Percentiles rank a stretch among this genome's conserved stretches.
Evolutionary conservation across 1,140 invertebrate genomes (phyloP).

Genomic region (Brachionus rotundiformis): DNA sequence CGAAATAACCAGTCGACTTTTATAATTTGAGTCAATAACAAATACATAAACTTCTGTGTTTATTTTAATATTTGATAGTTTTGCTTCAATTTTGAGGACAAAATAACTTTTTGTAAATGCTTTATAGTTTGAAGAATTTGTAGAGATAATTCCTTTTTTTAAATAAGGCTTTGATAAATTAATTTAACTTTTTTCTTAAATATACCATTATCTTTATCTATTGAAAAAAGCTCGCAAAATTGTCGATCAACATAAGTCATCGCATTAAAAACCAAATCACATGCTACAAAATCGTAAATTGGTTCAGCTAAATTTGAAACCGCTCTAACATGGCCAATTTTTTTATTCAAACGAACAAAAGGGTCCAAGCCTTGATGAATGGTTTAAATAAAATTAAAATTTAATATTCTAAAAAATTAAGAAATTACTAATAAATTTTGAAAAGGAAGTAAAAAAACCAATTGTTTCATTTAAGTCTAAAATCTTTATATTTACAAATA

Average conservation of each 20-base stretch:
- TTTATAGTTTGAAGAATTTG: constrained; percentile 28
- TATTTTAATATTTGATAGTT: not conserved
- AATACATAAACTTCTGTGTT: not conserved
- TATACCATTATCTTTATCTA: constrained; percentile 9
- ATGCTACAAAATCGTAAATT: not conserved
- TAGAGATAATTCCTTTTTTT: not conserved
- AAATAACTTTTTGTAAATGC: constrained; percentile 2
- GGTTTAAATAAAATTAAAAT: not conserved
- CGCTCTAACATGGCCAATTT: not conserved
- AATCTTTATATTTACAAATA: constrained; percentile 14
- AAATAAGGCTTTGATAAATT: too few species aligned
- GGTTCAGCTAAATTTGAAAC: not conserved
- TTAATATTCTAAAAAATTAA: not conserved
- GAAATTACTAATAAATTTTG: not conserved
- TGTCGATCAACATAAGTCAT: not conserved
- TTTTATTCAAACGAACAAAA: not conserved
- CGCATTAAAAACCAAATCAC: constrained; percentile 10
- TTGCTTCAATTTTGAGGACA: not conserved
- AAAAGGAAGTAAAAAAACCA: not conserved
- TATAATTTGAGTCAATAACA: not conserved
- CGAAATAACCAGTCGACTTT: constrained; percentile 10
- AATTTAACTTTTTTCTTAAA: not conserved
- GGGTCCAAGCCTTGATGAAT: not conserved
- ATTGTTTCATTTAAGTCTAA: not conserved
- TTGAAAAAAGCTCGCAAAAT: constrained; percentile 28